Conservation (phyloP, 2,888 invertebrate genomes). For the Linnaemya vulpina region DNA sequence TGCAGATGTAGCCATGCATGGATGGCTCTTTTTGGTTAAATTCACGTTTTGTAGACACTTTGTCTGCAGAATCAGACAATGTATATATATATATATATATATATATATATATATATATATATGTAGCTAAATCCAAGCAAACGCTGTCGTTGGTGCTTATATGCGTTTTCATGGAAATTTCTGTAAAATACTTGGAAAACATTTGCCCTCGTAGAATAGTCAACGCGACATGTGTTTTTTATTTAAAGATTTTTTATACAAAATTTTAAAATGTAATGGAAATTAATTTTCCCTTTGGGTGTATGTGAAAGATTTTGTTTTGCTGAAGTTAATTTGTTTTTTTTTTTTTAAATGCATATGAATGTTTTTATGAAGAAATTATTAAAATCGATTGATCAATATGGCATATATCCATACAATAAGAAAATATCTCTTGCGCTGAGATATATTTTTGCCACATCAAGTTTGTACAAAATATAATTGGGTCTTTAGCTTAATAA, state of each 20-base stretch:
- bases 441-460: no score
- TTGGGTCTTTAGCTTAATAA: no score
- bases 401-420: background rate
- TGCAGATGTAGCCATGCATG: slow-evolving; percentile 35
- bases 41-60: slow-evolving; percentile 17
- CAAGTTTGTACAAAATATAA: no score
- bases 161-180: slow-evolving; percentile 59
- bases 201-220: slow-evolving; percentile 42
- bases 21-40: slow-evolving; percentile 39
- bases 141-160: slow-evolving; percentile 57
- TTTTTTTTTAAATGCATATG: background rate
- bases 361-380: background rate
- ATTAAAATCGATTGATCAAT: background rate
- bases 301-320: background rate
- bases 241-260: slow-evolving; percentile 49
- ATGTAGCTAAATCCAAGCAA: no score
- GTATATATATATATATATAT: no score
- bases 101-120: no score
- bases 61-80: slow-evolving; percentile 25
- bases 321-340: background rate
- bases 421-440: no score
- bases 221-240: slow-evolving; percentile 55
- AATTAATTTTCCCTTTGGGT: background rate
- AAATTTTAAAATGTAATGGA: background rate
- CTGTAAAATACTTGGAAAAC: slow-evolving; percentile 64